A percentile compares a stretch with the other conserved stretches of the same genome.
Conservation (phyloP, 2,797 vertebrate genomes). For the Percopsis omiscomaycus region DNA sequence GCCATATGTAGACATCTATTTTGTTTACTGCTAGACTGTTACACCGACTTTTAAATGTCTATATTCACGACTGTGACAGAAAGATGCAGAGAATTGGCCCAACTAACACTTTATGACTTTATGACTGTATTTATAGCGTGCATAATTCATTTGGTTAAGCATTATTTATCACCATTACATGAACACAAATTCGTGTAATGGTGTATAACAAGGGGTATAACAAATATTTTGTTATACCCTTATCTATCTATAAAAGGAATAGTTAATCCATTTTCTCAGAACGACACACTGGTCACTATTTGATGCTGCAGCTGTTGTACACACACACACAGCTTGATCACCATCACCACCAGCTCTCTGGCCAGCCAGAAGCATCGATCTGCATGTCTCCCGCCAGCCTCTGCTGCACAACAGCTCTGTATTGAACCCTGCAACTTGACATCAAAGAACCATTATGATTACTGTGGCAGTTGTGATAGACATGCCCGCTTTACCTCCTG, state of each 20-base stretch:
- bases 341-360: conserved; percentile 27
- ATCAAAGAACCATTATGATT: conserved; percentile 34
- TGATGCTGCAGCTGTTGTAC: conserved; percentile 42
- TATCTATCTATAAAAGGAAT: not conserved
- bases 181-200: no score
- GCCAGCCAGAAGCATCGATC: conserved; percentile 44
- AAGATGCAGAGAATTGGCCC: no score
- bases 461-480: conserved; percentile 28
- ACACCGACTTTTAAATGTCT: no score
- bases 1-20: no score
- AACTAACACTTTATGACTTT: no score
- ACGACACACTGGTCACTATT: conserved; percentile 28
- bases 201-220: no score
- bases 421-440: conserved; percentile 38
- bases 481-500: conserved; percentile 20
- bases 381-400: conserved; percentile 25
- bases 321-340: not conserved
- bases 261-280: not conserved
- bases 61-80: no score
- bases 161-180: no score
- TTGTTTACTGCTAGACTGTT: no score
- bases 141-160: no score
- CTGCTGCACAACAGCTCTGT: conserved; percentile 23
- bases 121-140: no score
- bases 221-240: no score